Base-by-base conservation (phyloP, 2,888 invertebrate species). In the Ectobius pallidus region DNA sequence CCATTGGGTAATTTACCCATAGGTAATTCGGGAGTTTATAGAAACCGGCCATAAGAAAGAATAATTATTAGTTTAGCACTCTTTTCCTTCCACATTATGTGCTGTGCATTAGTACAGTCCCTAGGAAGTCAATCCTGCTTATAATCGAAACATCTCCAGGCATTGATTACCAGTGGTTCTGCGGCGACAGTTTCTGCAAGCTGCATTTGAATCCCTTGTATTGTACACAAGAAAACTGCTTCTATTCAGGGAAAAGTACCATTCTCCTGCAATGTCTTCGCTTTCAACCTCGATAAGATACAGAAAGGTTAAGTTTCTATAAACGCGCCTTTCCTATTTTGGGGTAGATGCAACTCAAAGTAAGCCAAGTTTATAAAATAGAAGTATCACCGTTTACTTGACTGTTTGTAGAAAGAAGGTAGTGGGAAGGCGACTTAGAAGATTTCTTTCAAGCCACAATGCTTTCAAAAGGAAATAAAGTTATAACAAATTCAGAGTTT, bases 391-490 rank as follows among this genome's bases (percentile, higher is more conserved):
- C 65, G 46, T 65, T 65, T 65, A 65, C 65, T 18, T 22, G 46
- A n/a, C n/a, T 46, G 46, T 44, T 27, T 20, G 20, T 22, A 16
- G 55, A 16, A 22, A 16, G 25, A 55, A 25, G 16, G 52, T 14
- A 32, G 46, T 20, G 49, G 49, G 46, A 30, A 46, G n/a, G 44
- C 46, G 44, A 70, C 70, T 70, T 70, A 22, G 39, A 58, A 34
- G 46, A 62, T 55, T 73, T 73, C 73, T 69, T 71, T 63, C 69
- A 65, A 34, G 44, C 70, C 30, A 32, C 34, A 63, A 34, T 46
- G 49, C 65, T 65, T 71, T 71, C 71, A 39, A 49, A 30, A 71
- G 70, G 70, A 73, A 70, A 73, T 73, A 73, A 70, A 73, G 70
- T 73, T 73, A 73, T 69, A 70, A 73, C 69, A 73, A 69, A 70